Base-by-base conservation (phyloP, 2,888 invertebrate genomes). In the Sturmia bella region DNA sequence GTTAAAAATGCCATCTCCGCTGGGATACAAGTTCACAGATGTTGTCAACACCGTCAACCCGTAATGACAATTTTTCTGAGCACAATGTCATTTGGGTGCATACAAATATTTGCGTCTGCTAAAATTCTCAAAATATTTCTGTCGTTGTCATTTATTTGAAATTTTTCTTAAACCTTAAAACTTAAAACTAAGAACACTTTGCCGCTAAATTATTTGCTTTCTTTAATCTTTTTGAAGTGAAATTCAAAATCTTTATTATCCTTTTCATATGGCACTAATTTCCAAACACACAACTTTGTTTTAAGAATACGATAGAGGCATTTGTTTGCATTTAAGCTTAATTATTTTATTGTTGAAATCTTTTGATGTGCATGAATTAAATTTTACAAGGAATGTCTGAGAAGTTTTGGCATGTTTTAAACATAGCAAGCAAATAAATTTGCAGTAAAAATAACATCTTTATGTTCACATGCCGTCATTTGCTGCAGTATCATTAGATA, bases 221-320 rank as follows among this genome's bases (percentile, higher is more conserved):
- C n/a, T 32, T 15, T 5, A 56, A 41, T 56, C 32, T 11, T 2
- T 24, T 21, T 57, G 1, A 15, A 45, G 32, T 45, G 15, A 45
- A 37, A 57, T 57, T 70, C 15, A 37, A 21, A 57, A 37, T 45
- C 21, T 32, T 5, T 70, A 57, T 70, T 70, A 68, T 43, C 12
- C 27, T 13, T 27, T n/a, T 48, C 50, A 54, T 41, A 15, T 66
- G 13, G 4, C 37, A 54, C 39, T 41, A 41, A 27, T 41, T 41
- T 17, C 66, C 17, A 41, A 68, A 41, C 41, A 68, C 24, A 52
- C 24, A 66, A 11, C 39, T 32, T 48, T 64, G 3, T 43, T 24
- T 9, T n/a, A n/a, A 48, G 7, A 32, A 15, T 27, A 19, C 4
- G 5, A 32, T 9, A 7, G 1, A 7, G 7, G 7, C 9, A 32